A percentile compares a stretch with the other conserved stretches of the same genome.
These are phyloP conservation scores for Chydorus sphaericus DNA, from an alignment of 2,888 invertebrate species.

Conservation along the genomic window DNA sequence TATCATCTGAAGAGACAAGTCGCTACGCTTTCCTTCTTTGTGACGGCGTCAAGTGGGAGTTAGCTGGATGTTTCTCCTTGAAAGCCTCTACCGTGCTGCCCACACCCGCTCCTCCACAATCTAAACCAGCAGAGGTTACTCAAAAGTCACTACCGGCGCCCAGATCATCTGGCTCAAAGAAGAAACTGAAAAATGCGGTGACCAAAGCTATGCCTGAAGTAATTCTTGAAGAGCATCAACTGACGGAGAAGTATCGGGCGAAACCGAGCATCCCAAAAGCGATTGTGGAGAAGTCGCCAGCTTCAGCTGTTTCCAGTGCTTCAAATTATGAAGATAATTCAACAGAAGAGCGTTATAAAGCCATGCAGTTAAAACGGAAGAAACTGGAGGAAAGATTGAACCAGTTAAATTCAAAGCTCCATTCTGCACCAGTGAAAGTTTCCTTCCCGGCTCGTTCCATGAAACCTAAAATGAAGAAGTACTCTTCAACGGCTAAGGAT, in stretches of 20 bases:
- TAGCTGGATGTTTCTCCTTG: not conserved
- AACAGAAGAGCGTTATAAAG: not conserved
- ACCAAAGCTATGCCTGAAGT: not conserved
- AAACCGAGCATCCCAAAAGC: not conserved
- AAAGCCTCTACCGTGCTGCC: not conserved
- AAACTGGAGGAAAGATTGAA: not conserved
- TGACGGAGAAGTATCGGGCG: not conserved
- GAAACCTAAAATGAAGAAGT: not conserved
- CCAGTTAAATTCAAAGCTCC: not conserved
- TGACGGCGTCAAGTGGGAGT: constrained; percentile 1
- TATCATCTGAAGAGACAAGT: not conserved
- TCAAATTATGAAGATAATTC: no score
- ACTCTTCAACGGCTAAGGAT: not conserved
- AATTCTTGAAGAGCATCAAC: not conserved
- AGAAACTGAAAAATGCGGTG: not conserved
- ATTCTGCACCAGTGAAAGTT: no score
- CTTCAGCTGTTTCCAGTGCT: not conserved
- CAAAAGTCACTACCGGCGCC: not conserved
- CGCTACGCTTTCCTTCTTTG: constrained; percentile 1
- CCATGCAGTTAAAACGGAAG: not conserved
- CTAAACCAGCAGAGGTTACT: not conserved
- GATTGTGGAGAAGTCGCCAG: not conserved
- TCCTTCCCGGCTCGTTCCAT: no score
- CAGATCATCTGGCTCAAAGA: no score
- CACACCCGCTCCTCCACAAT: not conserved